Conservation (phyloP, 2,888 invertebrate genomes). For the Amphipyra tragopoginis region DNA sequence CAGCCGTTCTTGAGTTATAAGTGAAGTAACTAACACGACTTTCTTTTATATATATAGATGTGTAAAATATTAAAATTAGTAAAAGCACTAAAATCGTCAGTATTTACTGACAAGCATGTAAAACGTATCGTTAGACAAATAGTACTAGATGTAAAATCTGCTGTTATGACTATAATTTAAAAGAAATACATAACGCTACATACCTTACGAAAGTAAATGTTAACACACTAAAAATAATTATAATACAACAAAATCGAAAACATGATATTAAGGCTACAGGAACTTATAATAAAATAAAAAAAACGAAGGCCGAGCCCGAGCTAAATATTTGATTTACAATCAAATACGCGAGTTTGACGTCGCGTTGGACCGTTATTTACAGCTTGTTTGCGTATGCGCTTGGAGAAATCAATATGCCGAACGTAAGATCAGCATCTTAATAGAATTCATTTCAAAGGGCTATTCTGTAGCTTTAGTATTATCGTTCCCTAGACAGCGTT, state of each 20-base stretch:
- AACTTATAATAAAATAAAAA: conserved; percentile 29
- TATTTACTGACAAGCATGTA: neutral
- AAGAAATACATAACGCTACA: conserved; percentile 9
- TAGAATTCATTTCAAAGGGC: conserved; percentile 28
- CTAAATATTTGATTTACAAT: conserved; percentile 49
- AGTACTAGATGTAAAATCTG: neutral
- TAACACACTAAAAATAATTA: conserved; percentile 4
- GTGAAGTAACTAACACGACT: no score
- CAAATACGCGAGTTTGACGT: conserved; percentile 30
- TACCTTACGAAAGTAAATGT: conserved; percentile 18
- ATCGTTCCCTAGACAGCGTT: conserved; percentile 9
- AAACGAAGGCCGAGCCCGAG: no score
- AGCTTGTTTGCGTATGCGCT: conserved; percentile 26
- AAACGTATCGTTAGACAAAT: conserved; percentile 7
- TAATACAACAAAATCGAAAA: conserved; percentile 17
- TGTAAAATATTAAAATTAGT: conserved; percentile 1
- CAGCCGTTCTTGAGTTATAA: no score
- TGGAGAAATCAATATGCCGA: conserved; percentile 18
- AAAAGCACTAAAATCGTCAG: no score
- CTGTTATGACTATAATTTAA: neutral
- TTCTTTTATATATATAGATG: no score
- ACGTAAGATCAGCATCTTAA: conserved; percentile 23
- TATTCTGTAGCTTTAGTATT: conserved; percentile 20
- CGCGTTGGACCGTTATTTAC: conserved; percentile 38
- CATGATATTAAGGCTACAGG: conserved; percentile 23